phyloP scores from a whole-genome alignment of 2,797 vertebrate species.

The Sphaeramia orbicularis region DNA sequence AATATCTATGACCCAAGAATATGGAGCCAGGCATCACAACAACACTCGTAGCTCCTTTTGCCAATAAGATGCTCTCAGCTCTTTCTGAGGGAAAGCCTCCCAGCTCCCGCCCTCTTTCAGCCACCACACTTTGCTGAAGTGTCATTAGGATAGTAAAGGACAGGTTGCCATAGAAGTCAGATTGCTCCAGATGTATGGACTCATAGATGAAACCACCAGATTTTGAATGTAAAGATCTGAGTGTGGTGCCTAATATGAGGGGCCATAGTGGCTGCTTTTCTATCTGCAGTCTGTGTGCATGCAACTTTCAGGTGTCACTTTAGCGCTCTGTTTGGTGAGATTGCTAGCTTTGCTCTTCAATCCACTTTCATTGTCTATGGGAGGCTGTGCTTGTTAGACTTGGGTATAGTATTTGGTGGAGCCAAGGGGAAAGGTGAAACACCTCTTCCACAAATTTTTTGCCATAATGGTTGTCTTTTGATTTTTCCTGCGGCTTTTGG shows the following conservation, averaged over 20 bases:
- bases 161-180: conserved; percentile 69
- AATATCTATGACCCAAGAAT: conserved; percentile 75
- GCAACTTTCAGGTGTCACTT: conserved; percentile 74
- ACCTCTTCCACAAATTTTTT: conserved; percentile 73
- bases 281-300: conserved; percentile 72
- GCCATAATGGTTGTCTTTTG: conserved; percentile 80
- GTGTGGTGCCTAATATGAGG: conserved; percentile 36
- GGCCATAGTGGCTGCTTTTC: conserved; percentile 32
- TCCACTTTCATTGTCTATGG: conserved; percentile 78
- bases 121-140: conserved; percentile 81
- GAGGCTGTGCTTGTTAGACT: conserved; percentile 72
- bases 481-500: conserved; percentile 70
- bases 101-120: conserved; percentile 76
- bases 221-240: conserved; percentile 74
- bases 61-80: conserved; percentile 80
- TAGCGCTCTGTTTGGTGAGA: conserved; percentile 76
- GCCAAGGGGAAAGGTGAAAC: conserved; percentile 69
- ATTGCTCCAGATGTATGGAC: conserved; percentile 67
- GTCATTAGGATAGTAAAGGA: conserved; percentile 78
- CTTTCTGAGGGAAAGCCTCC: conserved; percentile 75
- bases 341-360: conserved; percentile 82
- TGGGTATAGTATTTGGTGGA: conserved; percentile 64
- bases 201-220: conserved; percentile 57
- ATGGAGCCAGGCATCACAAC: conserved; percentile 79
- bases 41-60: conserved; percentile 73